A percentile compares a stretch with the other conserved stretches of the same genome.
phyloP scores from a whole-genome alignment of 2,113 vertebrate species.

The Catharus minimus region DNA sequence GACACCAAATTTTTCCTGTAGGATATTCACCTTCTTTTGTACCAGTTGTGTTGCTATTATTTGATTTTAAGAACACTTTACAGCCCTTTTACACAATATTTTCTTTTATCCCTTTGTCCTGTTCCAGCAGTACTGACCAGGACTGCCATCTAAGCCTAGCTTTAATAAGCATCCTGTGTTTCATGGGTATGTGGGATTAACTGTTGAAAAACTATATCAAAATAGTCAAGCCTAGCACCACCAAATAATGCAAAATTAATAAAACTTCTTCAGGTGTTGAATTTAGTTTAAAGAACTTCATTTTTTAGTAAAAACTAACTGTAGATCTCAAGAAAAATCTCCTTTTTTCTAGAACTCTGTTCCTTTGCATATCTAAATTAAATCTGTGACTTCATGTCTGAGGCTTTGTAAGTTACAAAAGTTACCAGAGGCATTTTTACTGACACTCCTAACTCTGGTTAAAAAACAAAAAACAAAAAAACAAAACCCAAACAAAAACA shows the following conservation, averaged over 20 bases:
- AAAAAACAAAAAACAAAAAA: not conserved
- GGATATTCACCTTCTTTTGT: not conserved
- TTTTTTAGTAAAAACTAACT: not conserved
- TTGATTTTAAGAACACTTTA: not conserved
- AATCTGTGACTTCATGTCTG: not conserved
- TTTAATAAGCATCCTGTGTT: not conserved
- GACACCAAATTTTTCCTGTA: not conserved
- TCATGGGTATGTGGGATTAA: not conserved
- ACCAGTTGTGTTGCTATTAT: not conserved
- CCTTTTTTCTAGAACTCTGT: not conserved
- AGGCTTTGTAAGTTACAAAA: not conserved
- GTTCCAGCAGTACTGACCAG: not conserved
- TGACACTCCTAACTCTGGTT: not conserved
- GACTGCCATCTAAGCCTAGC: accelerated
- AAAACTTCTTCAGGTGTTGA: not conserved
- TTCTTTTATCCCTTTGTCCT: not conserved
- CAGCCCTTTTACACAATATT: not conserved
- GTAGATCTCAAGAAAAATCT: not conserved
- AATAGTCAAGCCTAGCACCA: not conserved
- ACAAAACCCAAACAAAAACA: too few species aligned
- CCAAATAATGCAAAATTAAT: not conserved
- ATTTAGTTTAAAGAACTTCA: not conserved
- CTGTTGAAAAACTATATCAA: not conserved
- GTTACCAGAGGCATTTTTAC: not conserved
- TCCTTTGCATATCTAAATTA: not conserved